These are phyloP conservation scores for Drosophila oshimai DNA, from an alignment of 1,140 invertebrate genomes.

Conservation along the genomic window DNA sequence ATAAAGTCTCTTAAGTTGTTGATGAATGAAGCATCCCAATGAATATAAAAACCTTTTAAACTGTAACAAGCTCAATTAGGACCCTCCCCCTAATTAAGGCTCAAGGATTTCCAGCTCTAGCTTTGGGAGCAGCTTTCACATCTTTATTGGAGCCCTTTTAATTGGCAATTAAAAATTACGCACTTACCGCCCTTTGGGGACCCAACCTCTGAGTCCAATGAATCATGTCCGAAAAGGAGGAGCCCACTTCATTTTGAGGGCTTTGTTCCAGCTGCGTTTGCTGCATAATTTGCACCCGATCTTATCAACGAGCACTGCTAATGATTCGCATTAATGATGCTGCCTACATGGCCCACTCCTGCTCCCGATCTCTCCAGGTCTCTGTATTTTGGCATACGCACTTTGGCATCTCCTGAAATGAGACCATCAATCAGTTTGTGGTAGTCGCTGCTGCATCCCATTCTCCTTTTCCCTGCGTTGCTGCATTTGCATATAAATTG, in stretches of 20 bases:
- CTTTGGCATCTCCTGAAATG: conserved; percentile 67
- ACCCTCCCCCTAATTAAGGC: not conserved
- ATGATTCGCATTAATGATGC: conserved; percentile 80
- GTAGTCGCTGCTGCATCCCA: conserved; percentile 1
- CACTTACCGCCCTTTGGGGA: conserved; percentile 55
- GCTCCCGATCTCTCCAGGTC: not conserved
- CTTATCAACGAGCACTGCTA: conserved; percentile 72
- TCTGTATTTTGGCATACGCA: conserved; percentile 7
- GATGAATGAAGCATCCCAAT: not conserved
- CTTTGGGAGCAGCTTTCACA: conserved; percentile 41
- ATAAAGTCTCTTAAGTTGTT: too few relatives aligned
- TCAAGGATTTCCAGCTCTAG: not conserved
- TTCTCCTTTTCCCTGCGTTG: conserved; percentile 15
- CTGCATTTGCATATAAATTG: conserved; percentile 82
- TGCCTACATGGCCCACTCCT: conserved; percentile 29
- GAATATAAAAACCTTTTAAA: not conserved
- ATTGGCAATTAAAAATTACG: conserved; percentile 77
- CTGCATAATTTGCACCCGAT: conserved; percentile 73
- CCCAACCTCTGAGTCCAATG: conserved; percentile 24
- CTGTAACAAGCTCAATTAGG: not conserved
- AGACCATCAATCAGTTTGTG: conserved; percentile 70
- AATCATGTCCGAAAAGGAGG: conserved; percentile 35
- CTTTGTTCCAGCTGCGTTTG: conserved; percentile 26
- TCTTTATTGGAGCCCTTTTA: conserved; percentile 61
- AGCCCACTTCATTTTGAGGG: not conserved